Conservation (phyloP, 2,888 invertebrate genomes). For the Seira musarum region DNA sequence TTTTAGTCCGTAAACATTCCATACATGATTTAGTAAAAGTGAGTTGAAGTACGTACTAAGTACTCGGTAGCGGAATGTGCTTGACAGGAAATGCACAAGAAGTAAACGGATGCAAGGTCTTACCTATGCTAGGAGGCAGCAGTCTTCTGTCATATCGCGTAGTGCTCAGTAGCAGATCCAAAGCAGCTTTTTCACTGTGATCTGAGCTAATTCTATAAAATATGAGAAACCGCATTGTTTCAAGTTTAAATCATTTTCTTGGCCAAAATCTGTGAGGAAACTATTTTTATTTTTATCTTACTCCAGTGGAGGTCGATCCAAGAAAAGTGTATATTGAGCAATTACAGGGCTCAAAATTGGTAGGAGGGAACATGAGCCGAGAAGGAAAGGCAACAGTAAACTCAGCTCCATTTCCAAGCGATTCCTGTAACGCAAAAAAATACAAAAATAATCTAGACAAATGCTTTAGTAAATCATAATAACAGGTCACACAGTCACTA, state of each 20-base stretch:
- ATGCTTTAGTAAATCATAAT: not conserved
- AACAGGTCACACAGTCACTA: not conserved
- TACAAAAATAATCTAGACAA: not conserved
- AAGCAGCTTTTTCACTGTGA: slow-evolving; percentile 67
- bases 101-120: no score
- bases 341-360: slow-evolving; percentile 62
- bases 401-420: slow-evolving; percentile 56
- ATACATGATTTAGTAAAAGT: no score
- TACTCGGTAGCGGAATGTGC: no score
- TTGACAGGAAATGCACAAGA: no score
- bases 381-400: slow-evolving; percentile 57
- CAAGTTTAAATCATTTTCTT: no score
- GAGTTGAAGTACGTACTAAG: no score
- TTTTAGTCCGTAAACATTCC: no score
- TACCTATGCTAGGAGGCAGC: slow-evolving; percentile 66
- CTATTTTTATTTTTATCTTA: slow-evolving; percentile 44
- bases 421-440: not conserved
- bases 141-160: slow-evolving; percentile 66
- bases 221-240: not conserved
- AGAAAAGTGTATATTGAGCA: slow-evolving; percentile 56
- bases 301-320: slow-evolving; percentile 51
- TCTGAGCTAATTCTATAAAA: slow-evolving; percentile 64
- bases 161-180: slow-evolving; percentile 65
- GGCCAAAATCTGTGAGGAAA: no score
- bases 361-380: slow-evolving; percentile 62